Evolutionary conservation across 2,888 invertebrate genomes (phyloP).

Genomic region (Phyllotreta striolata): DNA sequence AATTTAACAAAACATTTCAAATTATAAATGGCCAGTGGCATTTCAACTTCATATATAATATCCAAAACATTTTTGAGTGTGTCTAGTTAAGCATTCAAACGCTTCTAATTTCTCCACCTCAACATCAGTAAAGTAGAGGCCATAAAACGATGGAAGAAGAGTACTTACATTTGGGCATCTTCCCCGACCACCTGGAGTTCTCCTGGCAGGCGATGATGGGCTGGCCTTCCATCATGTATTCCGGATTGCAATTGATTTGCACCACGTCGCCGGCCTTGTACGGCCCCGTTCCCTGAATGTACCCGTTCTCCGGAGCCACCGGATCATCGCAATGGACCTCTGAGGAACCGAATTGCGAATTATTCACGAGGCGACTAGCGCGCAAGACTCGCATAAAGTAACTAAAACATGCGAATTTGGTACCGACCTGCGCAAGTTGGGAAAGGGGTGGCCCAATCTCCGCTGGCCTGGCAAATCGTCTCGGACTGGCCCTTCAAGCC

Average conservation of each 20-base stretch:
- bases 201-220: conserved; percentile 91
- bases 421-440: conserved; percentile 76
- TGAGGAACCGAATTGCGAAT: conserved; percentile 50
- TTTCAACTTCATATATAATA: no score
- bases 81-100: no score
- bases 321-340: conserved; percentile 84
- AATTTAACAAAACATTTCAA: no score
- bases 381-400: no score
- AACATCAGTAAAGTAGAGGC: no score
- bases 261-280: conserved; percentile 86
- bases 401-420: not conserved
- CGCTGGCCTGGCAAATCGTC: conserved; percentile 78
- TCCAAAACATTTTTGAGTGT: no score
- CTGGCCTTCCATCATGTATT: conserved; percentile 88
- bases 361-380: not conserved
- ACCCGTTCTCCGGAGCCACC: conserved; percentile 78
- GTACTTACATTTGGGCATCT: conserved; percentile 79
- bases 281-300: conserved; percentile 78
- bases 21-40: no score
- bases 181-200: conserved; percentile 85
- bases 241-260: conserved; percentile 87
- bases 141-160: no score
- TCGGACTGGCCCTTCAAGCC: conserved; percentile 78
- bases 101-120: no score
- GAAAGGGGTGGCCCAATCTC: conserved; percentile 81